phyloP scores from a whole-genome alignment of 1,140 invertebrate genomes.

The Philaenus spumarius region DNA sequence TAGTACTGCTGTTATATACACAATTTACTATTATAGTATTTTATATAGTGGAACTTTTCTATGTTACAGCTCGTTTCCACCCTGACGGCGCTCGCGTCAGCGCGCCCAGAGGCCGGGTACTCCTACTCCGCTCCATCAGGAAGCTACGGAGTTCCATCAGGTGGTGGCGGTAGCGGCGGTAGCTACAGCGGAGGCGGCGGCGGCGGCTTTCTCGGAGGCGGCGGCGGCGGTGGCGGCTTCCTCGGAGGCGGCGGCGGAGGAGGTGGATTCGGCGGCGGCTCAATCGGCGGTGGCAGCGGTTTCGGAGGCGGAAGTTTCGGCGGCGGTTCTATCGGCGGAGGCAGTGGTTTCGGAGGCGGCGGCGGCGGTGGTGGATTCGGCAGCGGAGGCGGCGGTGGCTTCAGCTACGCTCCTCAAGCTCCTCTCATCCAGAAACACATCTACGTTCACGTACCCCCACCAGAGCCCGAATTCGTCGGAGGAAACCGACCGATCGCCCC shows the following conservation, averaged over 20 bases:
- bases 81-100: conserved; percentile 43
- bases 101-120: conserved; percentile 47
- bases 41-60: neutral
- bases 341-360: conserved; percentile 28
- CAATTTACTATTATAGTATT: too few relatives aligned
- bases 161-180: conserved; percentile 32
- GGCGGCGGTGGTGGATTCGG: conserved; percentile 34
- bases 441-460: conserved; percentile 72
- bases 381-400: conserved; percentile 26
- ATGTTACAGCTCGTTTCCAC: conserved; percentile 45
- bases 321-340: conserved; percentile 37
- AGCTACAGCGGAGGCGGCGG: conserved; percentile 32
- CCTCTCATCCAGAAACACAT: conserved; percentile 68
- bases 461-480: conserved; percentile 54
- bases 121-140: conserved; percentile 41
- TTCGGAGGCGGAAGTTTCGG: conserved; percentile 36
- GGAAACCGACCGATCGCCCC: conserved; percentile 50
- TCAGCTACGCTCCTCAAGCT: conserved; percentile 35
- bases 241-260: conserved; percentile 33
- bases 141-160: conserved; percentile 33
- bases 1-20: too few relatives aligned
- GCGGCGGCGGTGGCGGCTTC: conserved; percentile 28
- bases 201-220: conserved; percentile 37
- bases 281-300: conserved; percentile 30
- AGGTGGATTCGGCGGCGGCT: conserved; percentile 28